Conservation (phyloP, 2,888 invertebrate genomes). For the Harmothoe impar region DNA sequence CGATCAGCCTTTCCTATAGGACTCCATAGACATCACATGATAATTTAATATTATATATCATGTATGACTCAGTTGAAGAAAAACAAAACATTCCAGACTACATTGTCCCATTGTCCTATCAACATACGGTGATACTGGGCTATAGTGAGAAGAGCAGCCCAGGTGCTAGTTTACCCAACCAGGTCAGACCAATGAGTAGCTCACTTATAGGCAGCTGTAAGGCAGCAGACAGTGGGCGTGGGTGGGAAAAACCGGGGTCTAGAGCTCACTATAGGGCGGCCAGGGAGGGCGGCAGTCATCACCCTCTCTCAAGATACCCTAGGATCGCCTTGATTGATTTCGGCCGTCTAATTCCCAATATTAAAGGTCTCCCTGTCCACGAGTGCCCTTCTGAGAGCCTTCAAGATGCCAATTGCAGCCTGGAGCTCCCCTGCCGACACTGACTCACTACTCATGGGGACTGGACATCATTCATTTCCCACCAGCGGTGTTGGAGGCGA, state of each 20-base stretch:
- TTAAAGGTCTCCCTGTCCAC: conserved; percentile 23
- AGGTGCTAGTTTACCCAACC: background rate
- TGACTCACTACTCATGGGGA: background rate
- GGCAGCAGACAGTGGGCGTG: background rate
- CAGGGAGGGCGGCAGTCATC: background rate
- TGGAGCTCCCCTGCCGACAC: background rate
- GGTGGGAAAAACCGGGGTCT: too few species aligned
- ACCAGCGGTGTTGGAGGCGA: background rate
- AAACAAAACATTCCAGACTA: too few species aligned
- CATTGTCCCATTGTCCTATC: too few species aligned
- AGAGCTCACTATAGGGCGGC: too few species aligned
- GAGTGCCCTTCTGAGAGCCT: background rate
- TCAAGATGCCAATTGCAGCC: background rate
- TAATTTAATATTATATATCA: too few species aligned
- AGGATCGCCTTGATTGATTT: conserved; percentile 3
- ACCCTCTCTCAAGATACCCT: background rate
- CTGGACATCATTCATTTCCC: background rate
- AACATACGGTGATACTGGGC: too few species aligned
- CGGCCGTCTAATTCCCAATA: background rate
- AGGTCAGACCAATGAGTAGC: background rate
- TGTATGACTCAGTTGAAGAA: too few species aligned
- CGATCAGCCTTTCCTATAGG: too few species aligned
- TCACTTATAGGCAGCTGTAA: background rate
- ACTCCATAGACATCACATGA: too few species aligned
- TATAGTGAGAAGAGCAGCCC: too few species aligned